Percentiles rank a stretch among this genome's conserved stretches.
Evolutionary conservation across 2,113 vertebrate species (phyloP).

Genomic region (Apteryx owenii): DNA sequence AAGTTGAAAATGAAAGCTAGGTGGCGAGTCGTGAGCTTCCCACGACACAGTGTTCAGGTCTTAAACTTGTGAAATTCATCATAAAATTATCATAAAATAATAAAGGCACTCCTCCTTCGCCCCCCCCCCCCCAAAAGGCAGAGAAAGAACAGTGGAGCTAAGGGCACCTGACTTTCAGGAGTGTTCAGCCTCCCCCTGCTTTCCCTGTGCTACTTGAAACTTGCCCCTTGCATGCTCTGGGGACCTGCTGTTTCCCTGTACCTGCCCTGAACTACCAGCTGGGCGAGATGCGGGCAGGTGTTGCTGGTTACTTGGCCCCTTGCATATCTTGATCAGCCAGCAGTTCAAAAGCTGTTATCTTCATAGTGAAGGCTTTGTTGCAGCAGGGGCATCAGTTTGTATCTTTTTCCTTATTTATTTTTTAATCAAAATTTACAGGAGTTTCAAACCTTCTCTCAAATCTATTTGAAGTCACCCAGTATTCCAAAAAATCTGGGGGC

Average conservation of each 20-base stretch:
- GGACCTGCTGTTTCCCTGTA: fast-evolving
- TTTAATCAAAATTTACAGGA: background rate
- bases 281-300: background rate
- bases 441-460: background rate
- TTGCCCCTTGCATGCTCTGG: background rate
- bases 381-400: background rate
- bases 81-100: background rate
- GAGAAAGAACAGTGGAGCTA: background rate
- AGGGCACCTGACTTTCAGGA: background rate
- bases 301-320: background rate
- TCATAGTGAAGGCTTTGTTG: background rate
- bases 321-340: background rate
- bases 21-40: background rate
- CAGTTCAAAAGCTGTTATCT: background rate
- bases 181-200: background rate
- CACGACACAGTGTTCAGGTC: background rate
- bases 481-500: background rate
- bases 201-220: background rate
- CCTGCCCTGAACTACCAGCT: background rate
- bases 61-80: background rate
- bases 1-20: background rate
- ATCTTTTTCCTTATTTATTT: background rate
- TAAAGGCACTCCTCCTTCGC: background rate
- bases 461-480: background rate
- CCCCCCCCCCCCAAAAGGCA: background rate